Percentiles rank a stretch among this genome's conserved stretches.
Evolutionary conservation across 2,113 vertebrate species (phyloP).

Genomic region (Dendropsophus ebraccatus): DNA sequence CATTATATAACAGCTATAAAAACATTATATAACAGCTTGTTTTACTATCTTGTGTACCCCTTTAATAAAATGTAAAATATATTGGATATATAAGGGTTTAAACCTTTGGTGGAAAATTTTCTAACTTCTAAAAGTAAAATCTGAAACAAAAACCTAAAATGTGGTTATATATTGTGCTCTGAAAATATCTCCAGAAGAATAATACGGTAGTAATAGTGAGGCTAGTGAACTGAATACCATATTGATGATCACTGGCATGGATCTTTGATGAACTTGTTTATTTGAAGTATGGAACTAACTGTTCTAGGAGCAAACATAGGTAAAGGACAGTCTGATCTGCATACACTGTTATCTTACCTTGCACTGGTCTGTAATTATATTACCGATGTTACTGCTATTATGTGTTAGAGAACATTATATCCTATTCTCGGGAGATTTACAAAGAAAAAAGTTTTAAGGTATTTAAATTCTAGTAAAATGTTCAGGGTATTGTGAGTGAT

Average conservation of each 20-base stretch:
- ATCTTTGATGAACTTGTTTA: conserved; percentile 41
- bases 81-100: too few relatives aligned
- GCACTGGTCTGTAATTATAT: neutral
- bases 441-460: neutral
- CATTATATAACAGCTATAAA: too few relatives aligned
- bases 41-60: too few relatives aligned
- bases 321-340: conserved; percentile 55
- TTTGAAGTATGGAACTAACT: conserved; percentile 41
- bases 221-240: conserved; percentile 31
- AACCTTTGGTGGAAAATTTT: neutral
- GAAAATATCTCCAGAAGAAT: neutral
- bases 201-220: neutral
- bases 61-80: too few relatives aligned
- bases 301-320: conserved; percentile 22
- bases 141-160: neutral
- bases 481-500: too few relatives aligned
- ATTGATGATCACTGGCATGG: neutral
- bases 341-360: conserved; percentile 33
- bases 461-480: too few relatives aligned
- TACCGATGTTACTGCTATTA: neutral
- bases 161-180: neutral
- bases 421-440: neutral
- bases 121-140: neutral
- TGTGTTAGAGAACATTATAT: neutral
- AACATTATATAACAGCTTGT: too few relatives aligned